Conservation (phyloP, 2,888 invertebrate genomes). For the Noctua pronuba region DNA sequence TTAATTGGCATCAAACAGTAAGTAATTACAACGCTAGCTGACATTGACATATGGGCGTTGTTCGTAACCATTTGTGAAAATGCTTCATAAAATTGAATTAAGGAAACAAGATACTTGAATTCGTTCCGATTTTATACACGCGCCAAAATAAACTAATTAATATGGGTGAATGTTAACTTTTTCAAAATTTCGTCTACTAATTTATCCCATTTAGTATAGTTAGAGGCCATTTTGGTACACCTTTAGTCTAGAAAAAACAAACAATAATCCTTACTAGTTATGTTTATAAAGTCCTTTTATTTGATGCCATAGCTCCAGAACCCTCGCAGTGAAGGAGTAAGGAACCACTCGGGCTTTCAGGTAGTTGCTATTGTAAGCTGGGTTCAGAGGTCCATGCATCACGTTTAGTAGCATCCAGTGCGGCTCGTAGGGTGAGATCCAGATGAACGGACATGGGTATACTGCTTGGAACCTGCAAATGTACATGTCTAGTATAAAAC, state of each 20-base stretch:
- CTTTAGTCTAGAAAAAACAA: neutral
- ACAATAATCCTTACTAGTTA: constrained; percentile 35
- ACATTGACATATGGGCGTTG: no score
- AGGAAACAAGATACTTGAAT: no score
- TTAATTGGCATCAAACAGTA: neutral
- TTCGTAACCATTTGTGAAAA: no score
- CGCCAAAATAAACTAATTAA: no score
- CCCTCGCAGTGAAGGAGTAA: constrained; percentile 69
- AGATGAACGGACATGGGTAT: constrained; percentile 75
- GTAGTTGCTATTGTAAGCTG: constrained; percentile 67
- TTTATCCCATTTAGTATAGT: no score
- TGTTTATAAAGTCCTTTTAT: constrained; percentile 19
- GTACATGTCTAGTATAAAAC: neutral
- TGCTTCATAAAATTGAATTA: no score
- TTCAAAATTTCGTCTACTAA: no score
- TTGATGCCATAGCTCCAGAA: constrained; percentile 41
- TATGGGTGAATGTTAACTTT: no score
- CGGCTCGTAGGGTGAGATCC: constrained; percentile 73
- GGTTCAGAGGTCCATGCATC: constrained; percentile 70
- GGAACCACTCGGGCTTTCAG: constrained; percentile 62
- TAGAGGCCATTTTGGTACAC: no score
- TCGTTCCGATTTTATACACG: no score
- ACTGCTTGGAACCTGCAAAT: constrained; percentile 72
- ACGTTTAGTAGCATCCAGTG: constrained; percentile 68
- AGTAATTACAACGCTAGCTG: neutral